A percentile compares a stretch with the other conserved stretches of the same genome.
Conservation (phyloP, 2,113 vertebrate species). For the Naja naja region DNA sequence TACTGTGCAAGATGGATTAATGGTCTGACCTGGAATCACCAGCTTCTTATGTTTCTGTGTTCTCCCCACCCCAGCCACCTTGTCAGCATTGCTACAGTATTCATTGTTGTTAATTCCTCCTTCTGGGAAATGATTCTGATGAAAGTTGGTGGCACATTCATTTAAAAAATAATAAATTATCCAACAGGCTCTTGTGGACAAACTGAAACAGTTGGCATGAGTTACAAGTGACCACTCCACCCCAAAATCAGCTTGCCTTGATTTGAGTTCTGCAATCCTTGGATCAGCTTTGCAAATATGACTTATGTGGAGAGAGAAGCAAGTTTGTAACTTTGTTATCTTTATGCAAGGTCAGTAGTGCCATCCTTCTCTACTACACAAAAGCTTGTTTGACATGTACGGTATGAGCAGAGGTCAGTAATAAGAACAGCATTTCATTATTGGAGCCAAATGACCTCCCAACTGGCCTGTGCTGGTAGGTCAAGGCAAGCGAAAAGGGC, state of each 20-base stretch:
- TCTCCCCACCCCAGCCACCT: not conserved
- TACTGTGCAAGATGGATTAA: not conserved
- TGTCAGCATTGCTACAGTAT: not conserved
- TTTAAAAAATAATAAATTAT: no score
- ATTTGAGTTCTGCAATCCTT: not conserved
- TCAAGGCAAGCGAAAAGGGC: not conserved
- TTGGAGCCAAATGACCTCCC: fast-evolving
- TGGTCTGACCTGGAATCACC: not conserved
- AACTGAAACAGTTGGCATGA: not conserved
- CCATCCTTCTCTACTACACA: not conserved
- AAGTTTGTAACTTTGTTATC: not conserved
- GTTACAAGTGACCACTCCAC: not conserved
- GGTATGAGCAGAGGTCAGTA: not conserved
- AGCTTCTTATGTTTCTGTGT: not conserved
- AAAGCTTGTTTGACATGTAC: not conserved
- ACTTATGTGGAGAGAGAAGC: not conserved
- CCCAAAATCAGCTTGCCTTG: not conserved
- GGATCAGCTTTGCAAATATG: not conserved
- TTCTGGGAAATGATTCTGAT: not conserved
- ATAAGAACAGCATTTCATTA: fast-evolving
- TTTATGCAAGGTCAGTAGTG: fast-evolving
- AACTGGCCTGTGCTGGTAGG: not conserved
- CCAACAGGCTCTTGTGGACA: not conserved
- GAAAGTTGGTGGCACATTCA: not conserved
- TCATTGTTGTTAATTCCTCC: not conserved